Percentiles rank a stretch among this genome's conserved stretches.
These are phyloP conservation scores for Spodoptera litura DNA, from an alignment of 1,140 invertebrate genomes.

Conservation along the genomic window DNA sequence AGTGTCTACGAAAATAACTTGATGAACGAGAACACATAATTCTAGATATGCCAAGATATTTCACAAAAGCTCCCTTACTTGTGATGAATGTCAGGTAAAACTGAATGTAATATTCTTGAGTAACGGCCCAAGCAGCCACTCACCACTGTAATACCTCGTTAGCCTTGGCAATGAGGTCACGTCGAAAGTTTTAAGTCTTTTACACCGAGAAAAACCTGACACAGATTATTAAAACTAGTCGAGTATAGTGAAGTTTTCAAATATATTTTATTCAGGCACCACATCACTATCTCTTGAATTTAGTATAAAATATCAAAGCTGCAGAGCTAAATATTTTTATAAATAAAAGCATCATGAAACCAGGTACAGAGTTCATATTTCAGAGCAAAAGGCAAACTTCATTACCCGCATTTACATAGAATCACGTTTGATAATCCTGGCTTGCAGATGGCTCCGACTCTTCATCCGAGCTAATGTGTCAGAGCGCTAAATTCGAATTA, in stretches of 20 bases:
- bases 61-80: not conserved
- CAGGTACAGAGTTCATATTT: conserved; percentile 21
- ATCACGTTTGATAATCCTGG: conserved; percentile 36
- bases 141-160: conserved; percentile 30
- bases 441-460: conserved; percentile 24
- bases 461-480: conserved; percentile 48
- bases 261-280: not conserved
- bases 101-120: conserved; percentile 6
- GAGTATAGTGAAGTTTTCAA: not conserved
- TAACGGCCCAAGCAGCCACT: conserved; percentile 14
- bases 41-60: too few relatives aligned
- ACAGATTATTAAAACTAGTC: conserved; percentile 1
- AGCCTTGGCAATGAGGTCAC: conserved; percentile 36
- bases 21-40: too few relatives aligned
- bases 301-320: not conserved
- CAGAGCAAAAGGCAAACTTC: conserved; percentile 6
- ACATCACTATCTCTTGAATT: not conserved
- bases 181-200: conserved; percentile 27
- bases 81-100: conserved; percentile 3
- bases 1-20: too few relatives aligned
- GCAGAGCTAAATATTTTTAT: conserved; percentile 1
- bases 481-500: conserved; percentile 50
- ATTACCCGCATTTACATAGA: conserved; percentile 33
- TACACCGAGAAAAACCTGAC: conserved; percentile 11
- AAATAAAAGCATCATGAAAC: conserved; percentile 3